Conservation (phyloP, 2,113 vertebrate species). For the Callipepla californica region DNA sequence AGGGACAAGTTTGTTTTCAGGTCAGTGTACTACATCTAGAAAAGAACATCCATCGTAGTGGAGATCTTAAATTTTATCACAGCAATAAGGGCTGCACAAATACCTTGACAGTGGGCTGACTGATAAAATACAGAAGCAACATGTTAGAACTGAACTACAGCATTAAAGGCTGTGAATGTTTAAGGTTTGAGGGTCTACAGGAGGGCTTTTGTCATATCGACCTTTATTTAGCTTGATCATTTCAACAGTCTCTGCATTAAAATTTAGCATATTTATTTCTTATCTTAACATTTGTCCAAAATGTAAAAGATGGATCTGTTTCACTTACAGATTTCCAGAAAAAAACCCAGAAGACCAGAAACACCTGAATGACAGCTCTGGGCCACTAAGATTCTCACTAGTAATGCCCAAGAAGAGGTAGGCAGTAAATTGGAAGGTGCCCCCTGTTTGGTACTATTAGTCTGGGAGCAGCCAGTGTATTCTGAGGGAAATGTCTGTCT, state of each 20-base stretch:
- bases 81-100: not conserved
- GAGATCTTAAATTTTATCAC: not conserved
- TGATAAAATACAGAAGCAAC: not conserved
- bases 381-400: not conserved
- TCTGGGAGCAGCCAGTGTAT: not conserved
- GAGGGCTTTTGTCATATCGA: not conserved
- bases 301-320: not conserved
- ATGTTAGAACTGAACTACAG: not conserved
- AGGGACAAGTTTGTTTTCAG: not conserved
- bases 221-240: not conserved
- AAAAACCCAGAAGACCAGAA: not conserved
- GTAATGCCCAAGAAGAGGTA: not conserved
- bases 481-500: not conserved
- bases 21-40: not conserved
- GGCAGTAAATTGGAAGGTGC: not conserved
- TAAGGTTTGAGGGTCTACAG: not conserved
- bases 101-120: not conserved
- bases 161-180: not conserved
- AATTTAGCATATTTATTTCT: not conserved
- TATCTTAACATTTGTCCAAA: not conserved
- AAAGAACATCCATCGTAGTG: not conserved
- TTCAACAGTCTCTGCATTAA: not conserved
- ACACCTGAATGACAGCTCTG: not conserved
- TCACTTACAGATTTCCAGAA: not conserved
- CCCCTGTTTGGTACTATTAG: not conserved